A percentile compares a stretch with the other conserved stretches of the same genome.
Conservation (phyloP, 2,113 vertebrate genomes). For the Ia io region DNA sequence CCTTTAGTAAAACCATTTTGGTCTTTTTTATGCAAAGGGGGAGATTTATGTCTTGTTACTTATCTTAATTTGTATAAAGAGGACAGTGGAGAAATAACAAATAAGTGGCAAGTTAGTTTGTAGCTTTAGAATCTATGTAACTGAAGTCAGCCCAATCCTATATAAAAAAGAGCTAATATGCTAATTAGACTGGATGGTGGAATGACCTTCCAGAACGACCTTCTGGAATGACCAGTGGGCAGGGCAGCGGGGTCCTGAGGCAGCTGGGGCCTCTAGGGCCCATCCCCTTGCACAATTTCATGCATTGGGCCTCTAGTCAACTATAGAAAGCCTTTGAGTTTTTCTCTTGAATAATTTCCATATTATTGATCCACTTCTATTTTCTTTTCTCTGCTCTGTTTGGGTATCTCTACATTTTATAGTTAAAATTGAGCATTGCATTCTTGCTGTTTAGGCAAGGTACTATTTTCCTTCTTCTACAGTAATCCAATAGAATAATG, state of each 20-base stretch:
- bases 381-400: neutral
- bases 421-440: neutral
- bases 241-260: too few species aligned
- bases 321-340: neutral
- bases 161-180: too few species aligned
- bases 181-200: too few species aligned
- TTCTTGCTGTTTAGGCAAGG: neutral
- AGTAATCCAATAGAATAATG: neutral
- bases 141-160: neutral
- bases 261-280: too few species aligned
- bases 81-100: neutral
- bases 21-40: neutral
- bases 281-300: too few species aligned
- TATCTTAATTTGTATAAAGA: neutral
- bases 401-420: neutral
- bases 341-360: neutral
- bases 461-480: neutral
- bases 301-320: neutral
- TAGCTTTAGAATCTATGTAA: neutral
- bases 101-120: neutral
- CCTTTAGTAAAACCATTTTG: neutral
- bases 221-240: too few species aligned
- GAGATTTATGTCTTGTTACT: neutral
- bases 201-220: too few species aligned
- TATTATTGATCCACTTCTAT: neutral